A percentile compares a stretch with the other conserved stretches of the same genome.
These are phyloP conservation scores for Watersipora subatra DNA, from an alignment of 1,140 invertebrate genomes.

Conservation along the genomic window DNA sequence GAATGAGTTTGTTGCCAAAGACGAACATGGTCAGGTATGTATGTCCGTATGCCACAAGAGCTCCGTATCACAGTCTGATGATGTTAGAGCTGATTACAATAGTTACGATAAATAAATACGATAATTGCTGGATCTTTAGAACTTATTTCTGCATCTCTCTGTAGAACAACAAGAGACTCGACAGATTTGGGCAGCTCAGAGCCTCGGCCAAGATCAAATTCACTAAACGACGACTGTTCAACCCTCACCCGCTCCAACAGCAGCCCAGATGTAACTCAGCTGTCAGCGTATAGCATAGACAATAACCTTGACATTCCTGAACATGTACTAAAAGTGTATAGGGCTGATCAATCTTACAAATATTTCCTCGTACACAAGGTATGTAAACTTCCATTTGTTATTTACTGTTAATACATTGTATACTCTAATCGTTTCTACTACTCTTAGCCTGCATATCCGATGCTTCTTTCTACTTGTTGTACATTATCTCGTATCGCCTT, in stretches of 20 bases:
- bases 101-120: too few species aligned
- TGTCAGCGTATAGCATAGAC: not conserved
- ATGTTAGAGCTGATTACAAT: too few species aligned
- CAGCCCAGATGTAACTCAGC: constrained; percentile 4
- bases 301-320: constrained; percentile 70
- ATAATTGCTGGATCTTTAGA: too few species aligned
- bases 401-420: too few species aligned
- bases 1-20: not conserved
- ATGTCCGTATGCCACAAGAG: too few species aligned
- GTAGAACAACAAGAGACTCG: not conserved
- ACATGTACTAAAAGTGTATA: constrained; percentile 81
- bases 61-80: too few species aligned
- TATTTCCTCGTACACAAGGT: constrained; percentile 87
- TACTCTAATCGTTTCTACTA: too few species aligned
- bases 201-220: not conserved
- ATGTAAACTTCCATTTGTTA: too few species aligned
- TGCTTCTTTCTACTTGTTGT: too few species aligned
- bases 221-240: constrained; percentile 47
- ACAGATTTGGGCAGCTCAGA: not conserved
- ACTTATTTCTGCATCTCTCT: too few species aligned
- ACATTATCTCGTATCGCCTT: too few species aligned
- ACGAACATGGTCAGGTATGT: not conserved
- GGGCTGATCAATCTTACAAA: constrained; percentile 91
- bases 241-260: constrained; percentile 24
- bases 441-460: too few species aligned